Percentiles rank a stretch among this genome's conserved stretches.
These are phyloP conservation scores for Plutella xylostella DNA, from an alignment of 2,888 invertebrate species.

Conservation along the genomic window DNA sequence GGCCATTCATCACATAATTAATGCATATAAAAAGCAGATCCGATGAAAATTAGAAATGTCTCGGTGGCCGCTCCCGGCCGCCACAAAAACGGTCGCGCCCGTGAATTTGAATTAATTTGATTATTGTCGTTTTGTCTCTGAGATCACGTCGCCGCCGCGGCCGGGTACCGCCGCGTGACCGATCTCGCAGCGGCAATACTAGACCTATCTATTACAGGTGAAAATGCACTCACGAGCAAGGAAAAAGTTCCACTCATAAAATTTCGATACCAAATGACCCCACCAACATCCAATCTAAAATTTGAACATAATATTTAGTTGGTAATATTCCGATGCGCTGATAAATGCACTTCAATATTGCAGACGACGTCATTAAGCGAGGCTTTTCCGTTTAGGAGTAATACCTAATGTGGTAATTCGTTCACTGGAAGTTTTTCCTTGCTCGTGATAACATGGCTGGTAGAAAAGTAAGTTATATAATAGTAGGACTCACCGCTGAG, in stretches of 20 bases:
- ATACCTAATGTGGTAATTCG: slow-evolving; percentile 34
- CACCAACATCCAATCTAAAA: too few relatives aligned
- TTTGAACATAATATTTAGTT: too few relatives aligned
- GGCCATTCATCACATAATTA: slow-evolving; percentile 60
- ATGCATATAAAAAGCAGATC: slow-evolving; percentile 51
- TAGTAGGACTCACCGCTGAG: slow-evolving; percentile 50
- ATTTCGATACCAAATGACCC: too few relatives aligned
- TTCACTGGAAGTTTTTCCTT: slow-evolving; percentile 22
- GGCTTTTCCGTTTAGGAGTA: slow-evolving; percentile 22
- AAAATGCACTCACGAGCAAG: too few relatives aligned
- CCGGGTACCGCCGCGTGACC: not conserved
- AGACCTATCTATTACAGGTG: too few relatives aligned
- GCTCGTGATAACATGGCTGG: slow-evolving; percentile 29
- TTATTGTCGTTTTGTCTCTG: slow-evolving; percentile 48
- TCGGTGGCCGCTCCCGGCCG: slow-evolving; percentile 37
- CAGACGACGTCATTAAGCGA: not conserved
- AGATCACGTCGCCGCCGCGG: slow-evolving; percentile 20
- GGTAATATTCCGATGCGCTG: too few relatives aligned
- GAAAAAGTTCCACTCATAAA: too few relatives aligned
- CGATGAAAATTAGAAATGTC: slow-evolving; percentile 59
- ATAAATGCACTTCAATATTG: too few relatives aligned
- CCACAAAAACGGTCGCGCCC: slow-evolving; percentile 38
- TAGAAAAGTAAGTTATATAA: slow-evolving; percentile 12
- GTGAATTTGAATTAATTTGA: slow-evolving; percentile 55
- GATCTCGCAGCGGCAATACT: too few relatives aligned